These are phyloP conservation scores for Tachuris rubrigastra DNA, from an alignment of 2,113 vertebrate species.

Conservation along the genomic window DNA sequence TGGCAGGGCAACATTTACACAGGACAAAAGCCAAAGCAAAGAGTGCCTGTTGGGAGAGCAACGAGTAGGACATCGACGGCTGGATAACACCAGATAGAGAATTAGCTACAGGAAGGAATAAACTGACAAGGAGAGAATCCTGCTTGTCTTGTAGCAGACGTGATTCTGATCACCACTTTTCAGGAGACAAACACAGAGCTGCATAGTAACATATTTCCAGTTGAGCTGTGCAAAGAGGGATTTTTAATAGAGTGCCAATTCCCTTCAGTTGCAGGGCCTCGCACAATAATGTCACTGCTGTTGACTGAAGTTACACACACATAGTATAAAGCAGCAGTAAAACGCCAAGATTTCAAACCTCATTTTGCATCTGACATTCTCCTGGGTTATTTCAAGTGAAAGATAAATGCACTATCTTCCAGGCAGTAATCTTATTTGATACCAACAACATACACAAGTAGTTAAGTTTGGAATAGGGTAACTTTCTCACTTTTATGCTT, in stretches of 20 bases:
- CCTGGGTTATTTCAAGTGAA: slow-evolving; percentile 40
- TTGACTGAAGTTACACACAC: slow-evolving; percentile 25
- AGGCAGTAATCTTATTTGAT: slow-evolving; percentile 13
- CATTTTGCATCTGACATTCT: slow-evolving; percentile 46
- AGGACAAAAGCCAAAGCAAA: slow-evolving; percentile 32
- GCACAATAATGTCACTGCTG: neutral
- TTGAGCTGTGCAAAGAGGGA: neutral
- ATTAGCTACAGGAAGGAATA: neutral
- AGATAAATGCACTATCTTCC: slow-evolving; percentile 28
- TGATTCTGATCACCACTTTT: neutral
- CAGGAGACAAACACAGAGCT: neutral
- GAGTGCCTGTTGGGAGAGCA: neutral
- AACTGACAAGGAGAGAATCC: neutral
- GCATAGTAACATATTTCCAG: neutral
- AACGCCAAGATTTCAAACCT: slow-evolving; percentile 46
- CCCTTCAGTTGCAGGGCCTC: neutral
- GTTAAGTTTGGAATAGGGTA: slow-evolving; percentile 6
- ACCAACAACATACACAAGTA: neutral
- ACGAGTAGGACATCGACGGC: neutral
- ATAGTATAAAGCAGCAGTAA: slow-evolving; percentile 42
- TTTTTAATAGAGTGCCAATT: slow-evolving; percentile 24
- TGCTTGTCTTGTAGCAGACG: neutral
- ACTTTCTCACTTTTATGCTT: slow-evolving; percentile 6
- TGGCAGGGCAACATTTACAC: neutral
- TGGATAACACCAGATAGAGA: neutral